phyloP scores from a whole-genome alignment of 2,113 vertebrate genomes.

The Microcebus jonahi region DNA sequence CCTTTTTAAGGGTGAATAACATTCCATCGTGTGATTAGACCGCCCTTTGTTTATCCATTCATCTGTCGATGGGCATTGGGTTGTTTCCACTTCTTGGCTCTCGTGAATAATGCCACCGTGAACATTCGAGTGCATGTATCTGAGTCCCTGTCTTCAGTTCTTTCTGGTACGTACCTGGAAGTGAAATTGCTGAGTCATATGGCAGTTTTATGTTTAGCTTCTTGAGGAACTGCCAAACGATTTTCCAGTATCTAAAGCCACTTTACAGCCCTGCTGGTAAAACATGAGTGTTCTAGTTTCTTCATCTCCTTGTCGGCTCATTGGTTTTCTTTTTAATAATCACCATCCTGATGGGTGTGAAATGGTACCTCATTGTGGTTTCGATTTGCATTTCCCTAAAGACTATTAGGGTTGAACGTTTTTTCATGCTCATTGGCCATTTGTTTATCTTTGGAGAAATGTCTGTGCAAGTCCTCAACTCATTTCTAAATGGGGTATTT shows the following conservation, averaged over 20 bases:
- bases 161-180: neutral
- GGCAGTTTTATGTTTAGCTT: neutral
- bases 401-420: neutral
- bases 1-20: neutral
- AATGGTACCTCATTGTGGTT: neutral
- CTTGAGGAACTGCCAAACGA: neutral
- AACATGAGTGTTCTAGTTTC: neutral
- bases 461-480: neutral
- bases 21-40: fast-evolving
- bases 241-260: neutral
- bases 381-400: neutral
- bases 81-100: neutral
- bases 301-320: neutral
- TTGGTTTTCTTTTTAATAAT: neutral
- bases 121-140: too few species aligned
- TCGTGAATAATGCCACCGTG: neutral
- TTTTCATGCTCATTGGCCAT: neutral
- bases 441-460: neutral
- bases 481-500: neutral
- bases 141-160: neutral
- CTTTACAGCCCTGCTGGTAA: neutral
- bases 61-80: neutral
- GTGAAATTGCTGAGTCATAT: neutral
- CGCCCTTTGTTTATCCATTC: neutral
- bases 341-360: neutral